Evolutionary conservation across 2,113 vertebrate genomes (phyloP).

Genomic region (Carassius auratus): DNA sequence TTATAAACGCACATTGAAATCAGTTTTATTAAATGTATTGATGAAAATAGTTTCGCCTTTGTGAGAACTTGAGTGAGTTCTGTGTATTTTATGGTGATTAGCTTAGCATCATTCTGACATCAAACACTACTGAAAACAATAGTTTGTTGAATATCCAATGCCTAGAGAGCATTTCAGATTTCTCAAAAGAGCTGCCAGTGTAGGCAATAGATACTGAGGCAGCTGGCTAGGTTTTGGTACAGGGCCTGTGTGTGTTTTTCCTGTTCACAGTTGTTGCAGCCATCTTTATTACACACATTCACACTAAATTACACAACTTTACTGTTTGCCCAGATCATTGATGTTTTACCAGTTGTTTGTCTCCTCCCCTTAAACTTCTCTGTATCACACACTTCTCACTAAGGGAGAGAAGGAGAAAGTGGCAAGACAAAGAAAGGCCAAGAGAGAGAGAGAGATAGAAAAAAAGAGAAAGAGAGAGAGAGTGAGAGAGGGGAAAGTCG

Average conservation of each 20-base stretch:
- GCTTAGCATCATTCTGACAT: neutral
- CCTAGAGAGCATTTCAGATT: neutral
- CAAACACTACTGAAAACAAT: neutral
- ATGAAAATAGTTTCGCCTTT: neutral
- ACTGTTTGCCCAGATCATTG: slow-evolving; percentile 52
- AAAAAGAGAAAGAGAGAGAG: slow-evolving; percentile 38
- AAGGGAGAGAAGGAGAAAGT: slow-evolving; percentile 13
- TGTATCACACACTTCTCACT: slow-evolving; percentile 11
- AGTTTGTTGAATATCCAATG: neutral
- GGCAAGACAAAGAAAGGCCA: slow-evolving; percentile 18
- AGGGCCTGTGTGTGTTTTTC: slow-evolving; percentile 30
- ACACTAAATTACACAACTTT: slow-evolving; percentile 50
- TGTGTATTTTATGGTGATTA: no score
- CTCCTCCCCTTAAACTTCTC: neutral
- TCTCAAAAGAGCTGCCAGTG: neutral
- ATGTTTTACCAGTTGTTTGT: slow-evolving; percentile 47
- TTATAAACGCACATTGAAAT: neutral
- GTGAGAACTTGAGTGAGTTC: neutral
- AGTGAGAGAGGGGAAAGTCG: slow-evolving; percentile 49
- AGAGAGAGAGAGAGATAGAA: slow-evolving; percentile 4
- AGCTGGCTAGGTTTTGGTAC: neutral
- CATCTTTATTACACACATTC: slow-evolving; percentile 41
- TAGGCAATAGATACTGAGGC: neutral
- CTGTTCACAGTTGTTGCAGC: slow-evolving; percentile 50
- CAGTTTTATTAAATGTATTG: no score